Conservation (phyloP, 2,888 invertebrate genomes). For the Eilema caniola region DNA sequence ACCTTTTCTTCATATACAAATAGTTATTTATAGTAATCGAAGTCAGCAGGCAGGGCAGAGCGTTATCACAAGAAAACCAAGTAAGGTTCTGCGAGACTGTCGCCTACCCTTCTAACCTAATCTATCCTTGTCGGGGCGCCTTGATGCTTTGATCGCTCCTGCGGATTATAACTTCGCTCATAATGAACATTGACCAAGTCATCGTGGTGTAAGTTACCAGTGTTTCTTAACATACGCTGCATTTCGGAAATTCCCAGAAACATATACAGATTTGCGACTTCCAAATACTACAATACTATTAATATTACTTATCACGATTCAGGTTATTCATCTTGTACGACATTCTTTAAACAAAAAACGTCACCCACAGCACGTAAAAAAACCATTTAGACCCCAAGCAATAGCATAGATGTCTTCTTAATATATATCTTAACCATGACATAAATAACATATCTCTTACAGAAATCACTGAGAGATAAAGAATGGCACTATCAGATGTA, state of each 20-base stretch:
- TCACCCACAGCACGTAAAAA: background rate
- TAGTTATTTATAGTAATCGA: too few species aligned
- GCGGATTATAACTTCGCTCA: too few species aligned
- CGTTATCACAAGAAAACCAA: too few species aligned
- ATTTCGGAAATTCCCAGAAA: background rate
- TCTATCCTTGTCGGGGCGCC: too few species aligned
- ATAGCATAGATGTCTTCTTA: conserved; percentile 18
- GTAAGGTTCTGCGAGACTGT: too few species aligned
- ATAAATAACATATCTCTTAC: conserved; percentile 55
- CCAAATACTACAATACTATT: background rate
- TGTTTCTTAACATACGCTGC: too few species aligned
- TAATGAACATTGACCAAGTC: too few species aligned
- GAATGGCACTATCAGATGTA: conserved; percentile 68
- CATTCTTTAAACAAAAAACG: background rate
- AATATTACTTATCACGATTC: background rate
- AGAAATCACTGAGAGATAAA: conserved; percentile 64
- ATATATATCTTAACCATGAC: conserved; percentile 39
- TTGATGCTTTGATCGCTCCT: too few species aligned
- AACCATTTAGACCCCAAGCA: conserved; percentile 15
- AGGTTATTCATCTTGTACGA: background rate
- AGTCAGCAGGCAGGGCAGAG: too few species aligned
- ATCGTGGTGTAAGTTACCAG: too few species aligned
- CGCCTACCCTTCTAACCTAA: too few species aligned
- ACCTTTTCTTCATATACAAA: too few species aligned
- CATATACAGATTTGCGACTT: background rate